Evolutionary conservation across 1,140 invertebrate species (phyloP), one percentile per base, ranked within the genome.

Genomic region (Fragariocoptes setiger): DNA sequence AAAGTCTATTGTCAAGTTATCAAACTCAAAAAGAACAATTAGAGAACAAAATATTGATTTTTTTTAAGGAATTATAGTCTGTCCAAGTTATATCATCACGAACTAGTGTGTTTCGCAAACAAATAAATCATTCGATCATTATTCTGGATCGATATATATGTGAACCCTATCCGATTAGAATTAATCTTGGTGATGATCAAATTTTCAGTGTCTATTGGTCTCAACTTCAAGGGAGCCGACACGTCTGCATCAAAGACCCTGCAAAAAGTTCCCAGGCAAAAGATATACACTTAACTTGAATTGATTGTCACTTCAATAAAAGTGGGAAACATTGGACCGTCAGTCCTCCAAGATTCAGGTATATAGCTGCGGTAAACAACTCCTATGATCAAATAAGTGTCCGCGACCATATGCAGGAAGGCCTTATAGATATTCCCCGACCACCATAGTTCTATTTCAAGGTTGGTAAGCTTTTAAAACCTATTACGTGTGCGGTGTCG

Each of bases 271-370:
- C 48, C 55, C 46, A 18, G 65, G 46, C 42, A 65, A 51, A 18
- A 58, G 55, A 46, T 62, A 43, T 43, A 62, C 56, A 56, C 60
- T 62, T 50, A 54, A 42, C 39, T 70, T 73, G n/a, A n/a, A n/a
- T n/a, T n/a, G 51, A 88, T 82, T 2, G 86, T 60, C 19, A 77
- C 51, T 3, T 79, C 73, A 39, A 88, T 86, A 47, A 82, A 78
- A 65, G 86, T 82, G 3, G 80, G 86, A 54, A 80, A 86, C 44
- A 88, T 82, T 0, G 82, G 80, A 60, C 86, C 82, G 2, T 80
- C 80, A 50, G 80, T 76, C 76, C 86, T 80, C 80, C 82, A 55
- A 69, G 66, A 49, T 74, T 70, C 76, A 88, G 85, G 0, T 86
- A 55, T 19, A 85, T 64, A 0, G 79, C 75, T 3, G 79, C 85